Conservation (phyloP, 2,888 invertebrate genomes). For the Ophion costatus region DNA sequence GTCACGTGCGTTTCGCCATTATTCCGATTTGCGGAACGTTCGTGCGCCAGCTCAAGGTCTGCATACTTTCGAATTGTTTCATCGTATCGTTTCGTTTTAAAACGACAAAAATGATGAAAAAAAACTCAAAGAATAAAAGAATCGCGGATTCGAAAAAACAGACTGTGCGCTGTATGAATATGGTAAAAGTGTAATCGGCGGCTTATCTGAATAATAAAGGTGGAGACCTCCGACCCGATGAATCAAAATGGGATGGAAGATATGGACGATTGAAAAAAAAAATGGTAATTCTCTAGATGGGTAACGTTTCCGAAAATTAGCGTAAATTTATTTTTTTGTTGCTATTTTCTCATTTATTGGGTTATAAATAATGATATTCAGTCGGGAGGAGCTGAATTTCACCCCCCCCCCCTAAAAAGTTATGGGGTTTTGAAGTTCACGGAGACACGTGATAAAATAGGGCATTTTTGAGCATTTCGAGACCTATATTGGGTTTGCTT, state of each 20-base stretch:
- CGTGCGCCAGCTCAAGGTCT: constrained; percentile 75
- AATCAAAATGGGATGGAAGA: constrained; percentile 66
- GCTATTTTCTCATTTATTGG: too few relatives aligned
- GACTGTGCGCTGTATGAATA: constrained; percentile 44
- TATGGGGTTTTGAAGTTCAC: too few relatives aligned
- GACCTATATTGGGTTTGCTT: too few relatives aligned
- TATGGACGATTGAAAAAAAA: neutral
- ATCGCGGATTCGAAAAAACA: constrained; percentile 2
- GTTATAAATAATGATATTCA: too few relatives aligned
- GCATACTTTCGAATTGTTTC: constrained; percentile 1
- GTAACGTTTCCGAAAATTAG: too few relatives aligned
- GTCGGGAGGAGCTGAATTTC: too few relatives aligned
- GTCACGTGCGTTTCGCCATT: constrained; percentile 43
- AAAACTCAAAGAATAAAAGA: neutral
- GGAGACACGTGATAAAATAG: too few relatives aligned
- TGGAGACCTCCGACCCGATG: constrained; percentile 71
- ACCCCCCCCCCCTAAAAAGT: too few relatives aligned
- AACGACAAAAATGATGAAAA: too few relatives aligned
- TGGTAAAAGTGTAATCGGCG: constrained; percentile 31
- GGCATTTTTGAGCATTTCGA: too few relatives aligned
- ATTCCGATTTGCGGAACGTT: constrained; percentile 75
- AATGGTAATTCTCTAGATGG: neutral
- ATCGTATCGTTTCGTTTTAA: neutral
- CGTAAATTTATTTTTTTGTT: too few relatives aligned
- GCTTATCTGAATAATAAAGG: constrained; percentile 72